Evolutionary conservation across 2,113 vertebrate genomes (phyloP).

Genomic region (Bujurquina vittata): DNA sequence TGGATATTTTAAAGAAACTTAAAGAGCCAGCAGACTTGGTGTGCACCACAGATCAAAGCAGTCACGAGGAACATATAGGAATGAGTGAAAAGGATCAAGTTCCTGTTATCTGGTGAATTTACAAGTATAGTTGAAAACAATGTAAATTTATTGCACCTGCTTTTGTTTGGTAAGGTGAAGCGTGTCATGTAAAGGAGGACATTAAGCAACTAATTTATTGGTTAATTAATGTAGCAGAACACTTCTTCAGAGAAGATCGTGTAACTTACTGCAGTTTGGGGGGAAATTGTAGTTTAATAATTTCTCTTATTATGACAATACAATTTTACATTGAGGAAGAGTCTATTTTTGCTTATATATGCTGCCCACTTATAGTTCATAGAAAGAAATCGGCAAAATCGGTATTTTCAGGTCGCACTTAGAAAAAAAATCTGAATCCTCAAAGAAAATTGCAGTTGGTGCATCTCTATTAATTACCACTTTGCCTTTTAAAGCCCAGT

Average conservation of each 20-base stretch:
- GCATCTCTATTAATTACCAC: neutral
- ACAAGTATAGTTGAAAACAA: neutral
- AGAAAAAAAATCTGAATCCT: neutral
- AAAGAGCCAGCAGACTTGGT: neutral
- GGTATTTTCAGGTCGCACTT: neutral
- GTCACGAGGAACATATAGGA: neutral
- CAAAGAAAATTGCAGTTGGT: neutral
- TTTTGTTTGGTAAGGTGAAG: neutral
- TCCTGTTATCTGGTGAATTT: neutral
- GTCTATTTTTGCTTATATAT: neutral
- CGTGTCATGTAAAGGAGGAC: neutral
- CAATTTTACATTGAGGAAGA: neutral
- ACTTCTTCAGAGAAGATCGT: neutral
- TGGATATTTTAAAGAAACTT: neutral
- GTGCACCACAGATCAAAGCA: neutral
- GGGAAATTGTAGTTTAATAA: neutral
- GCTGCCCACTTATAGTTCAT: neutral
- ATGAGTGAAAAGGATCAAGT: neutral
- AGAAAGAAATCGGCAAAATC: neutral
- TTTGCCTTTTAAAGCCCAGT: neutral
- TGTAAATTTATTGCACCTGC: neutral
- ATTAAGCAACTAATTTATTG: neutral
- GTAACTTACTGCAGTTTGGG: neutral
- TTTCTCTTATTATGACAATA: neutral
- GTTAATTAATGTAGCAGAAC: neutral